These are phyloP conservation scores for Saturnia pavonia DNA, from an alignment of 2,888 invertebrate genomes.

Conservation along the genomic window DNA sequence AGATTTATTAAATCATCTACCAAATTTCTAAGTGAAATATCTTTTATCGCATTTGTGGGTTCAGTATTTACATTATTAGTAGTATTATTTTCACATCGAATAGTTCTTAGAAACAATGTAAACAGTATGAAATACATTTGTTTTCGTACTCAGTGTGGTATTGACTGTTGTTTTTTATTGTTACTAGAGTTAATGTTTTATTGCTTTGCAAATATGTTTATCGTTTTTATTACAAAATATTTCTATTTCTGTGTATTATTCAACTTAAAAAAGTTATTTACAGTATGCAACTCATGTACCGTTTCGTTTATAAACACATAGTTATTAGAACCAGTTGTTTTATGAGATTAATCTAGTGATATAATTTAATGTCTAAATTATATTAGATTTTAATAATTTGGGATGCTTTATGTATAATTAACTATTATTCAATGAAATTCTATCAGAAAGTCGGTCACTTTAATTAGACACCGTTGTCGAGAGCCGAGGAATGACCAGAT, in stretches of 20 bases:
- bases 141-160: not conserved
- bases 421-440: not conserved
- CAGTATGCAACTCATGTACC: not conserved
- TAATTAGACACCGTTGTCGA: no score
- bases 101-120: slow-evolving; percentile 10
- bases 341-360: not conserved
- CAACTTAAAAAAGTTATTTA: not conserved
- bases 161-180: not conserved
- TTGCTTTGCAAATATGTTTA: not conserved
- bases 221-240: not conserved
- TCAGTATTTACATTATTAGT: not conserved
- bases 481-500: no score
- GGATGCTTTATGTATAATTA: not conserved
- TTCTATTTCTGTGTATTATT: not conserved
- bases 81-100: not conserved
- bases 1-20: slow-evolving; percentile 4
- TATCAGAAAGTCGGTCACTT: no score
- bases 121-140: slow-evolving; percentile 1
- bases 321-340: not conserved
- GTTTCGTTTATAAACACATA: not conserved
- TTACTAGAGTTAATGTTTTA: not conserved
- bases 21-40: slow-evolving; percentile 3
- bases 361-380: not conserved
- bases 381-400: not conserved
- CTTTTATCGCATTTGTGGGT: not conserved